A percentile compares a stretch with the other conserved stretches of the same genome.
These are phyloP conservation scores for Silvanus unidentatus DNA, from an alignment of 2,888 invertebrate genomes.

Conservation along the genomic window DNA sequence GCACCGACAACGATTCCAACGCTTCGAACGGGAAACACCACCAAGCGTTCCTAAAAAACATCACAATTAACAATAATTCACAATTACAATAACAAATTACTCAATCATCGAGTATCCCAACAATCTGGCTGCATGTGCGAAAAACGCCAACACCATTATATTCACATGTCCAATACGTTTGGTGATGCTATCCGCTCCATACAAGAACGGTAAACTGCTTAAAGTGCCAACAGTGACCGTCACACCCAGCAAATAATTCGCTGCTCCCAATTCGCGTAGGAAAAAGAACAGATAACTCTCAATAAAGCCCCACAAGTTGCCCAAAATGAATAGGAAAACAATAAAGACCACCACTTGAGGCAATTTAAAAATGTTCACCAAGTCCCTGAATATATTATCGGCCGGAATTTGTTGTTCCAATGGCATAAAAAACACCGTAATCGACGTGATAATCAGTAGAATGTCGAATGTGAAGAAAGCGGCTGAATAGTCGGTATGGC, in stretches of 20 bases:
- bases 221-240: slow-evolving; percentile 81
- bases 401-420: slow-evolving; percentile 71
- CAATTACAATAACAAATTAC: slow-evolving; percentile 50
- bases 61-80: slow-evolving; percentile 4
- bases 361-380: slow-evolving; percentile 69
- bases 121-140: slow-evolving; percentile 75
- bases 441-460: slow-evolving; percentile 63
- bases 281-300: slow-evolving; percentile 85
- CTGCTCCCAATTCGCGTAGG: slow-evolving; percentile 75
- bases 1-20: slow-evolving; percentile 78
- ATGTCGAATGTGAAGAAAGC: slow-evolving; percentile 80
- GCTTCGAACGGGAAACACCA: slow-evolving; percentile 87
- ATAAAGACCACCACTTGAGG: slow-evolving; percentile 76
- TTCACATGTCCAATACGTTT: slow-evolving; percentile 76
- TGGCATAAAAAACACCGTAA: slow-evolving; percentile 72
- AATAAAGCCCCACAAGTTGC: slow-evolving; percentile 84
- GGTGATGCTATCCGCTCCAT: slow-evolving; percentile 77
- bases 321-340: slow-evolving; percentile 72
- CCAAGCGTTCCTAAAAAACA: slow-evolving; percentile 67
- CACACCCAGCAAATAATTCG: slow-evolving; percentile 74
- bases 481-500: slow-evolving; percentile 79
- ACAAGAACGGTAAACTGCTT: slow-evolving; percentile 78
- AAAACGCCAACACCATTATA: slow-evolving; percentile 77
- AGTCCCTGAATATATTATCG: slow-evolving; percentile 70
- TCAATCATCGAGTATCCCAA: slow-evolving; percentile 81